Evolutionary conservation across 2,888 invertebrate species (phyloP).

Genomic region (Euphydryas editha): DNA sequence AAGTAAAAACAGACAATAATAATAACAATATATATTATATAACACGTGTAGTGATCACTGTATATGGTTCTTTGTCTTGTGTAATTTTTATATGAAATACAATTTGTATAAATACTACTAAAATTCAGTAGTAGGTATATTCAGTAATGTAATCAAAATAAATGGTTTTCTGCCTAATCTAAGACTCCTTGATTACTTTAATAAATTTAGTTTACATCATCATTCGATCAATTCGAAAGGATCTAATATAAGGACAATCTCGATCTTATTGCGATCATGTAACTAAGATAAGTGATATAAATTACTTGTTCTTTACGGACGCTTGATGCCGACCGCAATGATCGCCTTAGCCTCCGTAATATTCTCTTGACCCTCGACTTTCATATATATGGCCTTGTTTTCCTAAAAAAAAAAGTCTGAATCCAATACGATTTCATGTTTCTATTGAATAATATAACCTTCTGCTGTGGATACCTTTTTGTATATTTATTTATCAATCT

Average conservation of each 20-base stretch:
- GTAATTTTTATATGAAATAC: no score
- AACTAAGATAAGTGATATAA: constrained; percentile 20
- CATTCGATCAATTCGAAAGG: neutral
- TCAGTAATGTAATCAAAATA: no score
- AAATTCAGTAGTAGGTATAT: no score
- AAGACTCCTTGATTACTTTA: neutral
- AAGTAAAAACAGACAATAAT: no score
- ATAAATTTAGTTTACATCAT: neutral
- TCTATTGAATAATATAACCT: constrained; percentile 1
- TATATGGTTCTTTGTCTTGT: no score
- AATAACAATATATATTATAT: no score
- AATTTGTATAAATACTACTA: neutral
- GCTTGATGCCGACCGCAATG: constrained; percentile 22
- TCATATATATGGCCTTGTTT: constrained; percentile 8
- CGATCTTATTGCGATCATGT: constrained; percentile 22
- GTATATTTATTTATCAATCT: neutral
- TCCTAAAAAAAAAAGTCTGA: neutral
- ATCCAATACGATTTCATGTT: constrained; percentile 10
- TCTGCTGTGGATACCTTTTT: neutral
- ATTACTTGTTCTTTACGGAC: constrained; percentile 18
- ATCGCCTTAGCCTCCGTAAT: constrained; percentile 12
- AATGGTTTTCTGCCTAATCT: no score
- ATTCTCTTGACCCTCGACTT: constrained; percentile 7
- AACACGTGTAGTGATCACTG: no score
- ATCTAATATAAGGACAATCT: constrained; percentile 18